Evolutionary conservation across 2,113 vertebrate species (phyloP), one percentile per base, ranked within the genome.

Genomic region (Hiodon tergisus): DNA sequence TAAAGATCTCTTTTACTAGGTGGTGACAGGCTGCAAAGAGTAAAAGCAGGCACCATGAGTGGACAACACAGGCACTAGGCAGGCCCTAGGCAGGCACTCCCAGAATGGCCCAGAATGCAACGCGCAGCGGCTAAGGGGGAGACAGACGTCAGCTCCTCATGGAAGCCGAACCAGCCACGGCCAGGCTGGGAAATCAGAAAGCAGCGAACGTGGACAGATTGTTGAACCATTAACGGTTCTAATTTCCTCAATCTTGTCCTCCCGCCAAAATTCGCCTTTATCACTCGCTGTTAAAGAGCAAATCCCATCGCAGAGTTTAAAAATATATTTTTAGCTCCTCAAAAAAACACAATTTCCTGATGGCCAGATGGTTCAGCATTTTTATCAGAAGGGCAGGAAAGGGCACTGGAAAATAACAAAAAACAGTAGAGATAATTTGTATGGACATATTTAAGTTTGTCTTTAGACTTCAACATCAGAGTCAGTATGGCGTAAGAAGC

Each of bases 1-100:
- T 93, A 89, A 92, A 93, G 89, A 93, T 90, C 88, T 93, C 89
- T 93, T 92, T 93, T 89, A 92, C 90, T 91, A 93, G 91, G 84
- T 92, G 90, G 86, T 91, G 90, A 90, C 90, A 93, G 85, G 90
- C 91, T 93, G 90, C 82, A 87, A 90, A 87, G 87, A 87, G 91
- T 82, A 87, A 93, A 86, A 92, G 90, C 89, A 91, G 83, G 88
- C 82, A 87, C 85, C 50, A 78, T 92, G 85, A 91, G 86, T 88
- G 86, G 82, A 86, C 80, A 86, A 85, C 86, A 88, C 76, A 81
- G 75, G 82, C 54, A 61, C 48, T 82, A 82, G 81, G 71, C 48
- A 58, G 57, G 31, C 31, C 31, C 31, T 31, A 31, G 31, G 31
- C 31, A 54, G 47, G 52, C 58, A 67, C 52, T 68, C 71, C 68